Conservation (phyloP, 2,888 invertebrate genomes). For the Linnaemya tessellans region DNA sequence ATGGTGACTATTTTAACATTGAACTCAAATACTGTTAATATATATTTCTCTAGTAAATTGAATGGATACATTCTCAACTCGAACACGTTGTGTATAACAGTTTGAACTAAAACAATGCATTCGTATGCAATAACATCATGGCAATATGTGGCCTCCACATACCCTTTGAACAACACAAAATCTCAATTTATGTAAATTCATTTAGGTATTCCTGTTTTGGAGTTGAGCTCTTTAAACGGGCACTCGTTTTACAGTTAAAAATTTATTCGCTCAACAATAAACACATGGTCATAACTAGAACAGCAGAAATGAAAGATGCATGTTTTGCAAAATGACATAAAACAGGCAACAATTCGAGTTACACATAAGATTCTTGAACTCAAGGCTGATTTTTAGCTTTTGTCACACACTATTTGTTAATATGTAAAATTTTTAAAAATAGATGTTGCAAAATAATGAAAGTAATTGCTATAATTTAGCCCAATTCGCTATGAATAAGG, state of each 20-base stretch:
- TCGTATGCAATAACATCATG: too few relatives aligned
- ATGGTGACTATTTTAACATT: neutral
- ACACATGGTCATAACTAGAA: neutral
- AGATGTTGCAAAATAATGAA: too few relatives aligned
- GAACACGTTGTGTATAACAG: constrained; percentile 60
- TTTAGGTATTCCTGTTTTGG: neutral
- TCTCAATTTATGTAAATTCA: constrained; percentile 8
- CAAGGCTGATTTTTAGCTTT: too few relatives aligned
- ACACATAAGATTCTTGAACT: too few relatives aligned
- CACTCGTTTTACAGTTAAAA: constrained; percentile 53
- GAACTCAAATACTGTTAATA: constrained; percentile 16
- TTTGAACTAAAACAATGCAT: constrained; percentile 12
- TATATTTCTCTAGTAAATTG: neutral
- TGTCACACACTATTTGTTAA: too few relatives aligned
- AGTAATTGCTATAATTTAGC: too few relatives aligned
- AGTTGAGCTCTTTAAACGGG: constrained; percentile 13
- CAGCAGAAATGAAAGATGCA: neutral
- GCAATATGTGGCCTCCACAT: neutral
- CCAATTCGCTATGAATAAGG: too few relatives aligned
- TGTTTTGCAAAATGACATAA: neutral
- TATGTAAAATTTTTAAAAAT: too few relatives aligned
- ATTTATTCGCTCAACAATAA: constrained; percentile 4
- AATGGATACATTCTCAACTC: neutral
- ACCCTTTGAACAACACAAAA: neutral
- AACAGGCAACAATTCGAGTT: neutral